These are phyloP conservation scores for Frieseomelitta varia DNA, from an alignment of 1,140 invertebrate species.

Conservation along the genomic window DNA sequence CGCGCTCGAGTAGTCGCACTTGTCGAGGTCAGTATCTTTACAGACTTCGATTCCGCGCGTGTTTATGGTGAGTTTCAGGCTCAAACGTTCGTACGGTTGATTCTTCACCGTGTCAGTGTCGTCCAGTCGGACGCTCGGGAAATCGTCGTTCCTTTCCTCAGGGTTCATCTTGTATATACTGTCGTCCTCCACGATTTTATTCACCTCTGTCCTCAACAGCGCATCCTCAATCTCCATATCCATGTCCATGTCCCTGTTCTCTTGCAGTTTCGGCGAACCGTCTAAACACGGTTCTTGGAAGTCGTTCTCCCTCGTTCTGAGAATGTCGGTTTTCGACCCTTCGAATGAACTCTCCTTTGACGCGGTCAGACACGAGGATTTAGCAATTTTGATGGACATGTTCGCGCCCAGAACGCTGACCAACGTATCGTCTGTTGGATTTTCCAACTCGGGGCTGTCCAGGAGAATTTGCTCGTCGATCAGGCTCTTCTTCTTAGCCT, in stretches of 20 bases:
- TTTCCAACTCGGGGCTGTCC: conserved; percentile 60
- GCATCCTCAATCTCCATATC: neutral
- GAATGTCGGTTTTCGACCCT: too few relatives aligned
- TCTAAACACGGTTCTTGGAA: neutral
- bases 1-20: neutral
- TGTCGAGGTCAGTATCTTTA: neutral
- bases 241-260: neutral
- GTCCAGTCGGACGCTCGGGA: neutral
- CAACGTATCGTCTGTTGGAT: neutral
- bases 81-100: neutral
- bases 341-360: neutral
- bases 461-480: conserved; percentile 75
- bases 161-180: neutral
- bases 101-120: neutral
- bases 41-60: conserved; percentile 13
- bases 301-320: too few relatives aligned
- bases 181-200: neutral
- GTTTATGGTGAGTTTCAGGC: conserved; percentile 16
- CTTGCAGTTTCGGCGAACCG: neutral
- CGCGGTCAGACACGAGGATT: neutral
- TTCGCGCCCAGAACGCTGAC: neutral
- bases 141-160: neutral
- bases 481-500: conserved; percentile 71
- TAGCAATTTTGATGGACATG: conserved; percentile 11
- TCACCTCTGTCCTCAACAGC: too few relatives aligned